Base-by-base conservation (phyloP, 2,888 invertebrate species). In the Cabera pusaria region DNA sequence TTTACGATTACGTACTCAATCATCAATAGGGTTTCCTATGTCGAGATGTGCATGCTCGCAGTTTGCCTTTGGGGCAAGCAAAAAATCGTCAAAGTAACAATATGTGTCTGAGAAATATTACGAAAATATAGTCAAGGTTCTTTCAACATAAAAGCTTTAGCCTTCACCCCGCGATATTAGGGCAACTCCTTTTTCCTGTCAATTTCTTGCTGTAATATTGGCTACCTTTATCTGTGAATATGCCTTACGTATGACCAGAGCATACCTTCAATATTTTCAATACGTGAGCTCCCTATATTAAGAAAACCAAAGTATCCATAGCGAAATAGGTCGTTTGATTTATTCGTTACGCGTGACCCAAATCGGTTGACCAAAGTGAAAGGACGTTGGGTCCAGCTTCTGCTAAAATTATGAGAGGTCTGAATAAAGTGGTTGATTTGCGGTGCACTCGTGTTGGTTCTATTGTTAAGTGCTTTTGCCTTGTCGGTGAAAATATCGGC, bases 321-420 rank as follows among this genome's bases (percentile, higher is more conserved):
- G 36, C 49, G 44, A 72, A 62, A 69, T 71, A 52, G 71, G 68
- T 65, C 68, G 53, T 44, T 53, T 44, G 62, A 56, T 55, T 57
- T 56, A 41, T 41, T 39, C 20, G 55, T 55, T 48, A 52, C 51
- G 53, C 52, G 56, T 65, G 72, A 74, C 74, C 72, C 49, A 68
- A 51, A 61, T 65, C 29, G 23, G 11, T 9, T 34, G 39, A 33
- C 62, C 63, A 60, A 52, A 1, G 10, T 35, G 21, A 25, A 7
- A 31, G 11, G 20, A 17, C 35, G 29, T 17, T 7, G 23, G 21
- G 7, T 27, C 17, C 18, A 18, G 17, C 2, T 8, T 11, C 1
- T 5, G 12, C 5, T 7, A 6, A 18, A 33, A 16, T 9, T 18
- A 18, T n/a, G 8, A 14, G 17, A 36, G 42, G 25, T 42, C 46